Evolutionary conservation across 2,797 vertebrate genomes (phyloP).

Genomic region (Apogon hyalosoma): DNA sequence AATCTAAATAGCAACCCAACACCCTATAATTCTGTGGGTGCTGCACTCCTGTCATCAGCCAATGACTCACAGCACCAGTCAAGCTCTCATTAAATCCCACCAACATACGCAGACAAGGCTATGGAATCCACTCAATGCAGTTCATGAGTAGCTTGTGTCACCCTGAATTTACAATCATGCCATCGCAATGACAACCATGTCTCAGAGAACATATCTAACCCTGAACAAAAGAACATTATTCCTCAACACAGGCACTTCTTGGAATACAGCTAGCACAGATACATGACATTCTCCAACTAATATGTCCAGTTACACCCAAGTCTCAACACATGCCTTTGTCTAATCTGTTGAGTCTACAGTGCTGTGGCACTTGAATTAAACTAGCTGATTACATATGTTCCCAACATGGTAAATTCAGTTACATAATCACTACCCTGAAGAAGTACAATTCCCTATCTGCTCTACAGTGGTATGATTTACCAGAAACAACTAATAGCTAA

Average conservation of each 20-base stretch:
- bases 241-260: conserved; percentile 54
- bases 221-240: conserved; percentile 57
- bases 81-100: conserved; percentile 70
- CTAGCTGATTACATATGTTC: conserved; percentile 10
- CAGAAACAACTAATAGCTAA: conserved; percentile 17
- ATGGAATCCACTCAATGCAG: conserved; percentile 48
- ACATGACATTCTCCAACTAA: conserved; percentile 54
- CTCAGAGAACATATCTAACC: conserved; percentile 37
- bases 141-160: conserved; percentile 13
- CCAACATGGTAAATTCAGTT: background rate
- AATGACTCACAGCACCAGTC: conserved; percentile 63
- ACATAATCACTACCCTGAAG: background rate
- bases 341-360: conserved; percentile 18
- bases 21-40: conserved; percentile 69
- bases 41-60: conserved; percentile 61
- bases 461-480: conserved; percentile 1
- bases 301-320: conserved; percentile 20
- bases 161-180: conserved; percentile 28
- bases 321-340: conserved; percentile 35
- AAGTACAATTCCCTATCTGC: background rate
- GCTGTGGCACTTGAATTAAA: conserved; percentile 1
- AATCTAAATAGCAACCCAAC: conserved; percentile 58
- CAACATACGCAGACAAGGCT: conserved; percentile 69
- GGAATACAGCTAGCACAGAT: conserved; percentile 40
- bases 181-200: conserved; percentile 26